Base-by-base conservation (phyloP, 2,797 vertebrate species). In the Cheirogaleus major region DNA sequence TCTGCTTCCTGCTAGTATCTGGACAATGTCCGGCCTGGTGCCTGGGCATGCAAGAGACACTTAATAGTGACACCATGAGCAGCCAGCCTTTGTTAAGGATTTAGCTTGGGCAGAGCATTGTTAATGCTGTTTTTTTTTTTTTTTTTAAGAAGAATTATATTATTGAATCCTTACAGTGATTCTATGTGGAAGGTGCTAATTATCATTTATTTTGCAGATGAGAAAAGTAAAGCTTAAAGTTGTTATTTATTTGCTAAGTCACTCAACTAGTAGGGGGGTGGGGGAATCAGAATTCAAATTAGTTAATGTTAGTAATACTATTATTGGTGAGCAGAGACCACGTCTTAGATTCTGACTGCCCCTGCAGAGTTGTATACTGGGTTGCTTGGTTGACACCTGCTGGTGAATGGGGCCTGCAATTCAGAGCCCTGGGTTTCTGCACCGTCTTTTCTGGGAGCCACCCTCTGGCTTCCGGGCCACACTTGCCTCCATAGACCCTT, bases 191-290 rank as follows among this genome's bases (percentile, higher is more conserved):
- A 95, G 50, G 38, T 80, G 32, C 20, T 88, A 72, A 92, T 90
- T 88, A 91, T 93, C 83, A 27, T 67, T 67, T 52, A 76, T 85
- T 94, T 91, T 95, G 50, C 57, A 91, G 96, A 50, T 43, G 55
- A 85, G 88, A 70, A 94, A 92, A 92, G n/a, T 67, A 73, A 55
- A 95, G 35, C 27, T 86, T 61, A 48, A 83, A 63, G 14, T 59
- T 75, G 25, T 79, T 91, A 76, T 27, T 38, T 87, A 92, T 75
- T 76, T 59, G 73, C 25, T 14, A 69, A 86, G 80, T 73, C 61
- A 79, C 18, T 35, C 25, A 88, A 38, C 32, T 82, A 43, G 85
- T 55, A 63, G 38, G n/a, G 18, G 0, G 11, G 43, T 1, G 8
- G 55, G 65, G 23, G 59, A 55, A 55, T 76, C 35, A 83, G 75